Conservation (phyloP, 1,140 invertebrate species). For the Thalassaphorura encarpata region DNA sequence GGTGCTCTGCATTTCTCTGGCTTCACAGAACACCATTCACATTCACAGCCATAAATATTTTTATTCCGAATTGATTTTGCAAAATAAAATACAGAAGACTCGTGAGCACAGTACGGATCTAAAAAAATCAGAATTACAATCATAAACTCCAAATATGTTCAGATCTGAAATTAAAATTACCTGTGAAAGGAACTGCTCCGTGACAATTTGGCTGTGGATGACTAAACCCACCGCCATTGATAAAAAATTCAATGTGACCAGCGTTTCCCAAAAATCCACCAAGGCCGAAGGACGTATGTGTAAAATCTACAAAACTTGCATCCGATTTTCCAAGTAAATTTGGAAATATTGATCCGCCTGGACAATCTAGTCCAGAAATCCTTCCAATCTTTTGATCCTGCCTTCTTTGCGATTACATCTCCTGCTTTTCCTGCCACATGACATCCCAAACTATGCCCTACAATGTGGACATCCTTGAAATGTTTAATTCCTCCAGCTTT, state of each 20-base stretch:
- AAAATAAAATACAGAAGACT: background rate
- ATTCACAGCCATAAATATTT: background rate
- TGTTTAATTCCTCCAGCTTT: background rate
- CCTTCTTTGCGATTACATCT: background rate
- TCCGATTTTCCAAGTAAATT: background rate
- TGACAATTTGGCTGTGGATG: background rate
- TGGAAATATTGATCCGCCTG: background rate
- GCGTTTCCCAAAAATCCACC: background rate
- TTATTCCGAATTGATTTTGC: background rate
- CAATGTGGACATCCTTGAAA: slow-evolving; percentile 8
- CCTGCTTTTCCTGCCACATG: slow-evolving; percentile 17
- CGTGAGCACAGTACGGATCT: background rate
- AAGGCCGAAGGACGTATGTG: background rate
- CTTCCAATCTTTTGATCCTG: background rate
- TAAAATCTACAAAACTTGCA: background rate
- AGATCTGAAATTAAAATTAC: too few relatives aligned
- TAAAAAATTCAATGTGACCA: background rate
- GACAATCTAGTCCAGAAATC: background rate
- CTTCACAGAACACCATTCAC: background rate
- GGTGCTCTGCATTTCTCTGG: background rate
- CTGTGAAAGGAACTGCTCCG: too few relatives aligned
- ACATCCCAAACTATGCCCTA: slow-evolving; percentile 21
- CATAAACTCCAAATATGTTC: too few relatives aligned
- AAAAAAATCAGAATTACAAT: too few relatives aligned
- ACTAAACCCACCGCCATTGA: slow-evolving; percentile 2